These are phyloP conservation scores for Pasiphila rectangulata DNA, from an alignment of 2,888 invertebrate species.

Conservation along the genomic window DNA sequence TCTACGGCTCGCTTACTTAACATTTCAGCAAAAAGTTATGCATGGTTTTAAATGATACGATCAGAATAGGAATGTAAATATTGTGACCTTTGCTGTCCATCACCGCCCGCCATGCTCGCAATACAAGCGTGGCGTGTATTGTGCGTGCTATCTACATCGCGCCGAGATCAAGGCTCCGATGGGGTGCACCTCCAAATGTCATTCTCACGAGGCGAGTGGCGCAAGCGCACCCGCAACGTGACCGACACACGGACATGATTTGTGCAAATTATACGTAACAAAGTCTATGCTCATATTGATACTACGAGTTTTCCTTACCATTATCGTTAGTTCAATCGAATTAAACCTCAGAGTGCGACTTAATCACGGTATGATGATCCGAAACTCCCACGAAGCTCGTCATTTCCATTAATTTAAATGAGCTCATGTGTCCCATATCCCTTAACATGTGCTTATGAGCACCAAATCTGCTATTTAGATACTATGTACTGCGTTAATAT, in stretches of 20 bases:
- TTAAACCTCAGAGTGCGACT: not conserved
- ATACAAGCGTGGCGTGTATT: not conserved
- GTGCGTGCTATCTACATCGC: constrained; percentile 8
- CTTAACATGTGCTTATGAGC: too few species aligned
- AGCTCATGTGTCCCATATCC: not conserved
- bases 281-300: constrained; percentile 21
- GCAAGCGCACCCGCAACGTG: constrained; percentile 19
- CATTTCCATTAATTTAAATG: too few species aligned
- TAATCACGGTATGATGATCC: not conserved
- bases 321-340: not conserved
- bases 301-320: not conserved
- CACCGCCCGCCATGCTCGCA: not conserved
- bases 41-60: not conserved
- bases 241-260: constrained; percentile 49
- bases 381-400: not conserved
- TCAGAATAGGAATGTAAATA: not conserved
- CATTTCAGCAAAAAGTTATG: constrained; percentile 2
- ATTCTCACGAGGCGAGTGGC: constrained; percentile 22
- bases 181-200: constrained; percentile 11
- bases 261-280: constrained; percentile 56
- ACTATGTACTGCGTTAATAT: constrained; percentile 1
- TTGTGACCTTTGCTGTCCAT: constrained; percentile 7
- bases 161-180: constrained; percentile 14
- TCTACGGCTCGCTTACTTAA: too few species aligned
- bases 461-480: constrained; percentile 13